A percentile compares a stretch with the other conserved stretches of the same genome.
Conservation (phyloP, 2,113 vertebrate genomes). For the Bubo scandiacus region DNA sequence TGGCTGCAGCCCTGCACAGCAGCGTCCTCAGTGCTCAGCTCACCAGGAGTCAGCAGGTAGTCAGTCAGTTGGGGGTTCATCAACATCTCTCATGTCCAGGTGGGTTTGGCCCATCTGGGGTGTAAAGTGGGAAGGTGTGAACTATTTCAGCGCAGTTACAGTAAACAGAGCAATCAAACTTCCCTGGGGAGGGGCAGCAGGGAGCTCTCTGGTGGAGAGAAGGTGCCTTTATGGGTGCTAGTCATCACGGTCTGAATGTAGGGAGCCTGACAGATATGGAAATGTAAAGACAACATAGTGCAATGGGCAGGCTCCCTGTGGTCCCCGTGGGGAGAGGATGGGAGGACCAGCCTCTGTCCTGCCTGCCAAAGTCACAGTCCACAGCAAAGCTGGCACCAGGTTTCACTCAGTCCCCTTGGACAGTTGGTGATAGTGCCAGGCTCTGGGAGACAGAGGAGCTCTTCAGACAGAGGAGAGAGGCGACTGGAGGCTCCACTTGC, state of each 20-base stretch:
- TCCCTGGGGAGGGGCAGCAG: background rate
- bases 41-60: background rate
- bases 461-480: background rate
- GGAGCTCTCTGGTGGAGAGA: background rate
- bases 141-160: background rate
- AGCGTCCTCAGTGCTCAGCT: background rate
- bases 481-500: background rate
- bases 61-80: background rate
- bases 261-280: background rate
- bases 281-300: background rate
- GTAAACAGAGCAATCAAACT: background rate
- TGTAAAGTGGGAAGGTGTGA: background rate
- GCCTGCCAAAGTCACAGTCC: background rate
- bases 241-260: background rate
- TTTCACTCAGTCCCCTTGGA: background rate
- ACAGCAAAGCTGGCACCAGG: background rate
- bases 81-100: background rate
- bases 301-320: background rate
- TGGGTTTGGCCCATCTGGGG: background rate
- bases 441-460: background rate
- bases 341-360: background rate
- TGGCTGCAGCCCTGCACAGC: background rate
- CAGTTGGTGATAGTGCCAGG: background rate
- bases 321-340: background rate
- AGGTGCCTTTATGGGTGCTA: background rate